Evolutionary conservation across 2,113 vertebrate genomes (phyloP).

Genomic region (Calyptomena viridis): DNA sequence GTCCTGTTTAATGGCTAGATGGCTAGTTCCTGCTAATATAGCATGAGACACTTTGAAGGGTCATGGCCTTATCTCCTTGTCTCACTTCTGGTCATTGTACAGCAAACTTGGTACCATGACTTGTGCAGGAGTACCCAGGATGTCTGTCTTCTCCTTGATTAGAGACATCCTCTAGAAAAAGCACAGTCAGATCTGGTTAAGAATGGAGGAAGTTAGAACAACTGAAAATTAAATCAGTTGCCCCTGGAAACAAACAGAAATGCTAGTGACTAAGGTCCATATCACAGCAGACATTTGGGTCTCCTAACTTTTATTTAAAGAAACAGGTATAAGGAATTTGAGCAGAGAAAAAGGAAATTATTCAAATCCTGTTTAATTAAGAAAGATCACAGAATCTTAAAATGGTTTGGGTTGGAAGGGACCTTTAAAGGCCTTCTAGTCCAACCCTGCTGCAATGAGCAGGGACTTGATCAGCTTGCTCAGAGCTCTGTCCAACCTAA

Average conservation of each 20-base stretch:
- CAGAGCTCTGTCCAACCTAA: neutral
- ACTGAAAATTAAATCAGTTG: constrained; percentile 24
- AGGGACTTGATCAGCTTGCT: neutral
- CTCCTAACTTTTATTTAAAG: neutral
- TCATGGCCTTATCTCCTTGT: neutral
- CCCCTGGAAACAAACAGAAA: constrained; percentile 11
- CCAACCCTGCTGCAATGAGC: accelerated
- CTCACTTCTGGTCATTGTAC: constrained; percentile 23
- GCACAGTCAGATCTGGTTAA: neutral
- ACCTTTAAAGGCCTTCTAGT: neutral
- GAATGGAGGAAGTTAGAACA: neutral
- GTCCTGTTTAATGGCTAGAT: constrained; percentile 46
- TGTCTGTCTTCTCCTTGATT: neutral
- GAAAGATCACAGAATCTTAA: neutral
- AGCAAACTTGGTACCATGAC: neutral
- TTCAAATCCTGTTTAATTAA: neutral
- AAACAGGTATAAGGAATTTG: neutral
- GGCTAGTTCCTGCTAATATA: constrained; percentile 4
- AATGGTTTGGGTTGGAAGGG: neutral
- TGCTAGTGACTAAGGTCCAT: neutral
- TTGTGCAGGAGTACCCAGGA: neutral
- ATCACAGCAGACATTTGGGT: neutral
- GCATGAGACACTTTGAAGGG: constrained; percentile 14
- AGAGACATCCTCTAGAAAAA: neutral
- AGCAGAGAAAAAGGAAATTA: neutral